A percentile compares a stretch with the other conserved stretches of the same genome.
phyloP scores from a whole-genome alignment of 2,113 vertebrate genomes.

The Rattus norvegicus region DNA sequence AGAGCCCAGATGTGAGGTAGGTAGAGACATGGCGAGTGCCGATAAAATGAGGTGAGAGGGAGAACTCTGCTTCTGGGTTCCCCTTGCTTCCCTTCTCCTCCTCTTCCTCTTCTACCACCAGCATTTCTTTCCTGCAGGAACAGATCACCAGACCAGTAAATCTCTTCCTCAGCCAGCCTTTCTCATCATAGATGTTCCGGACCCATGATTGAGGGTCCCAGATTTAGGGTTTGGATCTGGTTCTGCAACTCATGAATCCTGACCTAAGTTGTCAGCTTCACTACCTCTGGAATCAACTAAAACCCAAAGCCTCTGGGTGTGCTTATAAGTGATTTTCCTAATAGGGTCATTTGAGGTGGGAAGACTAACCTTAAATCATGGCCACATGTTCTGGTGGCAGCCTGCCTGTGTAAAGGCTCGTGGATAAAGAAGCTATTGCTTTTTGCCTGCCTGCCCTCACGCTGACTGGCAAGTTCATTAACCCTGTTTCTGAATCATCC shows the following conservation, averaged over 20 bases:
- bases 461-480: background rate
- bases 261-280: background rate
- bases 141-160: background rate
- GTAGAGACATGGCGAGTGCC: background rate
- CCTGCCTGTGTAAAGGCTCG: background rate
- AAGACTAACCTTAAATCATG: background rate
- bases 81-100: too few relatives aligned
- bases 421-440: background rate
- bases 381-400: background rate
- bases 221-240: background rate
- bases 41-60: background rate
- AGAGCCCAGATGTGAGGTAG: background rate
- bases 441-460: background rate
- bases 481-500: background rate
- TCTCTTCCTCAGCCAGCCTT: background rate
- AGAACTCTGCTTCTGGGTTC: too few relatives aligned
- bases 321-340: background rate
- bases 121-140: background rate
- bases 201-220: background rate
- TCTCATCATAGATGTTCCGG: accelerated
- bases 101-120: background rate
- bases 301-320: background rate
- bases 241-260: background rate
- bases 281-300: background rate
- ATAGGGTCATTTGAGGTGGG: background rate